Evolutionary conservation across 2,113 vertebrate genomes (phyloP), one percentile per base, ranked within the genome.

Genomic region (Dicaeum eximium): DNA sequence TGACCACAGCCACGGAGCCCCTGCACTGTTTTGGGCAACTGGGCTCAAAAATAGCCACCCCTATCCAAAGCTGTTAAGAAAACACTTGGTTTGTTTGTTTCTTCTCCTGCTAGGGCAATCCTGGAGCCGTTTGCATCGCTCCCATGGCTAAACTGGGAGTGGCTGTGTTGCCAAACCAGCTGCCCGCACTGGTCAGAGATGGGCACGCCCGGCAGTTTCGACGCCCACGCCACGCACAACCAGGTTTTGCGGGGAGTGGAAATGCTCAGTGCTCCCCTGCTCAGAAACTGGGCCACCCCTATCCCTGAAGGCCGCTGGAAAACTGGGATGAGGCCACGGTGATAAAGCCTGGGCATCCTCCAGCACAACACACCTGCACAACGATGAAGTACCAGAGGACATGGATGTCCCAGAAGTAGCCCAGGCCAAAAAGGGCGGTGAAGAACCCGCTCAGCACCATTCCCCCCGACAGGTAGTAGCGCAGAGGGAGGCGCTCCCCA

Each of bases 331-430:
- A 23, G 25, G 57, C 37, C 4, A 0, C 0, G 1, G 33, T 0
- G 4, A 28, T 33, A 9, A 70, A 78, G 66, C 15, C 45, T 7
- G 31, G n/a, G 48, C 35, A 16, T 16, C 73, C 51, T 35, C 31
- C 53, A 2, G 38, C 7, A 1, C 1, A 23, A 54, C 97, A 4
- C 96, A 99, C 99, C 99, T 99, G 99, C 51, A 99, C 58, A 12
- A 99, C 61, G 65, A 98, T 98, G 62, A 98, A 99, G 98, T 99
- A 99, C 97, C 98, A 98, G 51, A 99, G 97, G 3, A 97, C 92
- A 6, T 99, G 99, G 95, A 99, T 99, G 50, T 98, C 70, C 99
- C 98, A 99, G 98, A 99, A 99, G 97, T 98, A 99, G 6, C 98
- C 99, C 6, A 99, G 95, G 61, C 99, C 99, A 4, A 99, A 98